A percentile compares a stretch with the other conserved stretches of the same genome.
Evolutionary conservation across 1,140 invertebrate species (phyloP).

Genomic region (Plectrocnemia conspersa): DNA sequence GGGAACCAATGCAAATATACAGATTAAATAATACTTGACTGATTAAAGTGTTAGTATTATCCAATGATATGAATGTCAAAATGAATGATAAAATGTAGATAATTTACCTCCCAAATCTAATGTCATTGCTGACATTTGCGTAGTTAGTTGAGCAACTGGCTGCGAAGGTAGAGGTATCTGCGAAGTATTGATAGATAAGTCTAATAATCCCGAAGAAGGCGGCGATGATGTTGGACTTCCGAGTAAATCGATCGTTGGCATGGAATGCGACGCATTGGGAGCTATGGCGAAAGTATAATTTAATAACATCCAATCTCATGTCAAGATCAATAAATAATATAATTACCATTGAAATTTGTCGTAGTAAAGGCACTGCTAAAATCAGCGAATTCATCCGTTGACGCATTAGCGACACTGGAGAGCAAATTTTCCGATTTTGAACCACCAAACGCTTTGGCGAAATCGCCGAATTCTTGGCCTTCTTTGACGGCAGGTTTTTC

Average conservation of each 20-base stretch:
- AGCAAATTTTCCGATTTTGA: constrained; percentile 27
- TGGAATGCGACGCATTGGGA: neutral
- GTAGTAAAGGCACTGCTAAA: constrained; percentile 64
- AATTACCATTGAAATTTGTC: neutral
- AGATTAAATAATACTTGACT: no score
- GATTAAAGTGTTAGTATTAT: no score
- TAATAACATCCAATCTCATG: neutral
- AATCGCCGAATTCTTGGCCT: constrained; percentile 72
- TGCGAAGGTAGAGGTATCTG: constrained; percentile 3
- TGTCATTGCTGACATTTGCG: constrained; percentile 18
- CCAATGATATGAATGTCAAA: no score
- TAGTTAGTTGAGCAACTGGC: constrained; percentile 17
- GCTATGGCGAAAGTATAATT: constrained; percentile 14
- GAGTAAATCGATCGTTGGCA: constrained; percentile 25
- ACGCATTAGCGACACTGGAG: constrained; percentile 37
- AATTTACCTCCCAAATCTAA: constrained; percentile 31
- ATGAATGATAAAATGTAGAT: no score
- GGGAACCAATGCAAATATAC: no score
- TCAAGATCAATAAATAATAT: constrained; percentile 1
- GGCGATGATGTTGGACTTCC: constrained; percentile 8
- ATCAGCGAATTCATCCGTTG: constrained; percentile 66
- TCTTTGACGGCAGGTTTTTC: constrained; percentile 42
- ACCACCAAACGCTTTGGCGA: constrained; percentile 64
- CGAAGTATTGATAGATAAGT: constrained; percentile 16
- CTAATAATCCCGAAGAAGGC: constrained; percentile 26